Base-by-base conservation (phyloP, 2,113 vertebrate genomes). In the Syngnathus typhle region DNA sequence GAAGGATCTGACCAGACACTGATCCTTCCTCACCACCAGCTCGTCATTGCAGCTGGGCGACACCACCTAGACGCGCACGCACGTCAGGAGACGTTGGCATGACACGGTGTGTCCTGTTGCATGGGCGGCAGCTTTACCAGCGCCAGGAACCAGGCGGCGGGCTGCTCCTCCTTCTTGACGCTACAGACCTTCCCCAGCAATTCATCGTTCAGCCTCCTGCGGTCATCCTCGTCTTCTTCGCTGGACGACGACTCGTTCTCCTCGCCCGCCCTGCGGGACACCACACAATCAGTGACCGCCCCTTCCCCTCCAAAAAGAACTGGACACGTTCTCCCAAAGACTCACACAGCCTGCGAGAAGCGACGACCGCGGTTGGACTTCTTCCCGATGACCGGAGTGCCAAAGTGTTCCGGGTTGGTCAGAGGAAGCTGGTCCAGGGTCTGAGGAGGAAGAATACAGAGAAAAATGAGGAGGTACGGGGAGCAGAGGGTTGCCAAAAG, bases 391-490 rank as follows among this genome's bases (percentile, higher is more conserved):
- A 99, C 97, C 38, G 97, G 97, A 19, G 97, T 98, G 73, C 96
- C 96, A 79, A 99, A 99, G 85, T 98, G 97, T 84, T 98, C 97
- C 9, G 97, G 97, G 80, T 98, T 98, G 4, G 97, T 98, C 76
- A 98, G 80, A 37, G 97, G 97, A 80, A 98, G 92, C 77, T 98
- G 97, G 87, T 98, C 96, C 87, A 98, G 86, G 0, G 97, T 98
- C 97, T 98, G 74, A 5, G 0, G 4, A 10, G 2, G 38, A 19
- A 32, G 19, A 18, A 52, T 8, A 27, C n/a, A 6, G 15, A 12
- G 52, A 21, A 54, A 11, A 15, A 49, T 2, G 18, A 49, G 16
- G 6, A 19, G 46, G 18, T 32, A 2, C 2, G 1, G 19, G 6
- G 16, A 19, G 47, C 2, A 9, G 2, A 3, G 0, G 12, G 44